These are phyloP conservation scores for Trachurus trachurus DNA, from an alignment of 2,797 vertebrate genomes.

Conservation along the genomic window DNA sequence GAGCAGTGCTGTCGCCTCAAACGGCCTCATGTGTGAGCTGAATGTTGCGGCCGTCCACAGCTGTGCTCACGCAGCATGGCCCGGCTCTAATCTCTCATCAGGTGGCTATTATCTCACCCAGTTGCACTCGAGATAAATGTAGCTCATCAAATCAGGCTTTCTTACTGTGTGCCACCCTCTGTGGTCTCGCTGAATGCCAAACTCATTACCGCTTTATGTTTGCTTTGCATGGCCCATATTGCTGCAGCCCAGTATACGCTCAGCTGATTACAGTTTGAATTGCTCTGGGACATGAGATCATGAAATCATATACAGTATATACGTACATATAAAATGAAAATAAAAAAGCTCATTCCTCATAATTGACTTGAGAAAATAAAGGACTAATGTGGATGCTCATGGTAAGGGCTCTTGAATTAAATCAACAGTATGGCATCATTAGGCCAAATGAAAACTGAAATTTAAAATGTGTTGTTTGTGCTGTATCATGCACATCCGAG, in stretches of 20 bases:
- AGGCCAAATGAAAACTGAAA: background rate
- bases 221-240: slow-evolving; percentile 34
- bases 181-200: slow-evolving; percentile 27
- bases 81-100: slow-evolving; percentile 68
- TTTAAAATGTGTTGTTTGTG: background rate
- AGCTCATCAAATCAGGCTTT: slow-evolving; percentile 61
- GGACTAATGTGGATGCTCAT: background rate
- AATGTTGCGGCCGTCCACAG: slow-evolving; percentile 50
- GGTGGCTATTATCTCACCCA: slow-evolving; percentile 66
- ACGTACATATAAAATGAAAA: background rate
- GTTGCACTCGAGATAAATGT: slow-evolving; percentile 69
- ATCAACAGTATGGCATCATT: slow-evolving; percentile 9
- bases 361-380: slow-evolving; percentile 28
- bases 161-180: slow-evolving; percentile 27
- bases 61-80: slow-evolving; percentile 55
- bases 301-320: background rate
- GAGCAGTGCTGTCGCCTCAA: slow-evolving; percentile 30
- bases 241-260: slow-evolving; percentile 16
- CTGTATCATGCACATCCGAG: background rate
- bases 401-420: slow-evolving; percentile 27
- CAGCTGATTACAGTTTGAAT: slow-evolving; percentile 45
- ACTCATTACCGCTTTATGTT: slow-evolving; percentile 58
- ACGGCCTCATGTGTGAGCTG: slow-evolving; percentile 24
- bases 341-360: slow-evolving; percentile 9
- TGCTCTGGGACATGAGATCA: slow-evolving; percentile 10